A percentile compares a stretch with the other conserved stretches of the same genome.
Evolutionary conservation across 2,888 invertebrate species (phyloP).

Genomic region (Nymphalis urticae): DNA sequence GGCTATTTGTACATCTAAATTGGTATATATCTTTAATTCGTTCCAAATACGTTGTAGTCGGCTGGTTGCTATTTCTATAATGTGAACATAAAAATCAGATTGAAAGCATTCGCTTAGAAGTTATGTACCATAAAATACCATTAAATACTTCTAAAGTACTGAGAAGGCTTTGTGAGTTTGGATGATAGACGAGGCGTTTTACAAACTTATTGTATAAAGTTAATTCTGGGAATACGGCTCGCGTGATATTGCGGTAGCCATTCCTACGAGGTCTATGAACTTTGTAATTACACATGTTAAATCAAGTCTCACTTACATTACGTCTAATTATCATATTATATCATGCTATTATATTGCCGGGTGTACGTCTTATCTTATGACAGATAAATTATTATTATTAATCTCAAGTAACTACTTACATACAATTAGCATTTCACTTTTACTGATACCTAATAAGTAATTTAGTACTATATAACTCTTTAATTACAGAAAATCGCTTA

Average conservation of each 20-base stretch:
- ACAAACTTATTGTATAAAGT: slow-evolving; percentile 39
- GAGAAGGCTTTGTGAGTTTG: slow-evolving; percentile 36
- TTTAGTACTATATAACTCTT: no score
- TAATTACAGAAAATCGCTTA: no score
- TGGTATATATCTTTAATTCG: slow-evolving; percentile 8
- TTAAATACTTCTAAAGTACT: slow-evolving; percentile 37
- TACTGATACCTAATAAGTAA: no score
- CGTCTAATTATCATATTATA: slow-evolving; percentile 5
- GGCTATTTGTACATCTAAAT: slow-evolving; percentile 8
- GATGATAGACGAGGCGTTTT: slow-evolving; percentile 39
- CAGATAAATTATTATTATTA: neutral
- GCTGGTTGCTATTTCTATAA: slow-evolving; percentile 31
- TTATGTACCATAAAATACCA: slow-evolving; percentile 41
- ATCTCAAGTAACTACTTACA: neutral
- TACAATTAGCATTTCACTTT: neutral
- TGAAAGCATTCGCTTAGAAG: slow-evolving; percentile 39
- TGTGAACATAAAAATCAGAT: slow-evolving; percentile 41
- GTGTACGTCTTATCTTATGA: neutral
- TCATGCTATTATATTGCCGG: neutral
- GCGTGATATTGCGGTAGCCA: slow-evolving; percentile 28
- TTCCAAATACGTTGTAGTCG: slow-evolving; percentile 21
- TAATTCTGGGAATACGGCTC: slow-evolving; percentile 33
- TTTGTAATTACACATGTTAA: slow-evolving; percentile 4
- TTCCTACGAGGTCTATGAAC: slow-evolving; percentile 18
- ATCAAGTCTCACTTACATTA: slow-evolving; percentile 9